Conservation (phyloP, 2,797 vertebrate genomes). For the Podarcis siculus region DNA sequence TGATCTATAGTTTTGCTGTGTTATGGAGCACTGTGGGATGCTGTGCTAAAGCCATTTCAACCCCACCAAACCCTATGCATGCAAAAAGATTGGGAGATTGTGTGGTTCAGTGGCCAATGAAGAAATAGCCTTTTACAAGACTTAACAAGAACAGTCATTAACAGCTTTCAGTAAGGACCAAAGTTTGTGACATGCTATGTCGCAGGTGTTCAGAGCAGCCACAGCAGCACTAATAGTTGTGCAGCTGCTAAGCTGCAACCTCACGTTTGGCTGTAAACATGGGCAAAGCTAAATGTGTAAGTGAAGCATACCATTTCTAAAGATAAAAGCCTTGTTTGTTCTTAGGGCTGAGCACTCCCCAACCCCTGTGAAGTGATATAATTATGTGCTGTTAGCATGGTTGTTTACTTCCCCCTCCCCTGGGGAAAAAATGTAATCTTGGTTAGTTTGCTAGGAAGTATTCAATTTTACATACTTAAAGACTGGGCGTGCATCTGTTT, state of each 20-base stretch:
- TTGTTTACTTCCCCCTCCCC: background rate
- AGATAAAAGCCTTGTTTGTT: background rate
- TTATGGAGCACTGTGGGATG: background rate
- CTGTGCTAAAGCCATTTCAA: background rate
- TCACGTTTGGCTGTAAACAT: background rate
- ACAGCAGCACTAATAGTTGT: background rate
- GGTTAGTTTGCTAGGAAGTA: background rate
- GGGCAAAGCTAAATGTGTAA: background rate
- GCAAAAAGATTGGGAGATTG: background rate
- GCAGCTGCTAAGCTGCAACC: background rate
- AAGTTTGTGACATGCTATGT: background rate
- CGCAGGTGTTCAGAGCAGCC: background rate
- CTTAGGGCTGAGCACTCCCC: rapidly evolving
- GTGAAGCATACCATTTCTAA: background rate
- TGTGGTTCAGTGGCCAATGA: background rate
- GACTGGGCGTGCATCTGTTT: background rate
- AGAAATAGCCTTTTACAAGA: background rate
- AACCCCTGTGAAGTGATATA: background rate
- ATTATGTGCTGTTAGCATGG: background rate
- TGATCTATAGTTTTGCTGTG: background rate
- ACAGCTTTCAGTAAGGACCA: background rate
- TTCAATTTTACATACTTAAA: background rate
- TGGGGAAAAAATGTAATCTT: too few relatives aligned
- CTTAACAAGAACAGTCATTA: background rate
- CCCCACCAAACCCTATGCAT: too few relatives aligned